phyloP scores from a whole-genome alignment of 2,888 invertebrate species.

The Eremobia ochroleuca region DNA sequence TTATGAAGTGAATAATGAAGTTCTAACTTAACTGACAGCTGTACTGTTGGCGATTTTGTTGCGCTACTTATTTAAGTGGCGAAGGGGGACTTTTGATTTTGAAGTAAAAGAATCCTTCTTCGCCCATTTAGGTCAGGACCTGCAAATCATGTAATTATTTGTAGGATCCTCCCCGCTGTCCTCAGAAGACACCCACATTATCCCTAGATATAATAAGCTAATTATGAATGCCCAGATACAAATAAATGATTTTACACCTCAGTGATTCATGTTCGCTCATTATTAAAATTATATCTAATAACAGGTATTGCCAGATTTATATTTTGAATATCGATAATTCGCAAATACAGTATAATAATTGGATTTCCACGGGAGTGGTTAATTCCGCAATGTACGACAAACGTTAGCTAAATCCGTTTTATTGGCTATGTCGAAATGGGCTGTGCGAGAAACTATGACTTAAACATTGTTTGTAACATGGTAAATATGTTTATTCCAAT shows the following conservation, averaged over 20 bases:
- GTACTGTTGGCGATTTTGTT: neutral
- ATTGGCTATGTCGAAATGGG: constrained; percentile 42
- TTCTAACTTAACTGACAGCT: neutral
- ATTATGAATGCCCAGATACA: neutral
- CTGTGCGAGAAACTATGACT: constrained; percentile 27
- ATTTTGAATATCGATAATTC: constrained; percentile 23
- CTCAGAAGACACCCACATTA: neutral
- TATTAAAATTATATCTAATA: constrained; percentile 3
- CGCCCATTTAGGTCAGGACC: neutral
- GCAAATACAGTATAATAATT: constrained; percentile 18
- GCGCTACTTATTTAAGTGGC: too few species aligned
- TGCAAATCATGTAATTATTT: neutral
- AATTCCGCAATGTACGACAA: constrained; percentile 29
- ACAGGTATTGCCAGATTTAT: neutral
- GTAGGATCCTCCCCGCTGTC: too few species aligned
- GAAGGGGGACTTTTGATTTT: neutral
- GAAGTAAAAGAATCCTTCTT: neutral
- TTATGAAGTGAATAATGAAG: neutral
- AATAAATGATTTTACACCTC: neutral
- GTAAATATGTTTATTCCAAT: constrained; percentile 42
- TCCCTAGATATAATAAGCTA: neutral
- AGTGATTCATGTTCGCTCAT: neutral
- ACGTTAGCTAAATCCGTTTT: constrained; percentile 31
- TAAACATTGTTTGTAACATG: constrained; percentile 39
- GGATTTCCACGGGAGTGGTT: constrained; percentile 31